Base-by-base conservation (phyloP, 1,140 invertebrate species). In the Ridgeia piscesae region DNA sequence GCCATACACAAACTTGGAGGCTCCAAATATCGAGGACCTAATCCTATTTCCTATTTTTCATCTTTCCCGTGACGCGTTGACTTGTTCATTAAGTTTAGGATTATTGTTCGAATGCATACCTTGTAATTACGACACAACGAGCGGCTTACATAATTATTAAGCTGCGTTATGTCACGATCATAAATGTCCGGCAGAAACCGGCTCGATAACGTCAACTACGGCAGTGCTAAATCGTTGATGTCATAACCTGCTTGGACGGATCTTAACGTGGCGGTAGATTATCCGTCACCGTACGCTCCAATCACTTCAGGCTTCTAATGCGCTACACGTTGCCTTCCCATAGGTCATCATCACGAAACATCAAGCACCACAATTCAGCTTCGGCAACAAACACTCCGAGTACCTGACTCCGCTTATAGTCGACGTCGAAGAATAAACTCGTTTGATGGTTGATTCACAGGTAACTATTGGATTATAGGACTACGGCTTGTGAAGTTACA, bases 341-440 rank as follows among this genome's bases (percentile, higher is more conserved):
- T 31, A 77, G 58, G 58, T 77, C 2, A 21, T 77, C 17, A 77
- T 77, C 58, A 77, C 58, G 58, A 77, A 77, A 77, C 58, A 77
- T 21, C 58, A 77, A 77, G 58, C 58, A 77, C 58, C 58, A 77
- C 58, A 77, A 31, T 77, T 77, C 58, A 77, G 58, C 58, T 90
- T 90, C 31, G 89, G 89, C 35, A 90, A 35, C 89, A 90, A 42
- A 42, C 89, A 90, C 35, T 90, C 89, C 35, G 89, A 90, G 89
- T 90, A 90, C 33, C 11, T 90, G 34, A 90, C 34, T 42, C 89
- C 89, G 33, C n/a, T 90, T 27, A 90, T 90, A 35, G 89, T 90
- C 89, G 89, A 90, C 35, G 89, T 90, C 34, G 34, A 90, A n/a
- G 89, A 90, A 35, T 90, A 90, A 33, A 77, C 11, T 21, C 58